Base-by-base conservation (phyloP, 2,113 vertebrate species). In the Oncorhynchus clarkii region DNA sequence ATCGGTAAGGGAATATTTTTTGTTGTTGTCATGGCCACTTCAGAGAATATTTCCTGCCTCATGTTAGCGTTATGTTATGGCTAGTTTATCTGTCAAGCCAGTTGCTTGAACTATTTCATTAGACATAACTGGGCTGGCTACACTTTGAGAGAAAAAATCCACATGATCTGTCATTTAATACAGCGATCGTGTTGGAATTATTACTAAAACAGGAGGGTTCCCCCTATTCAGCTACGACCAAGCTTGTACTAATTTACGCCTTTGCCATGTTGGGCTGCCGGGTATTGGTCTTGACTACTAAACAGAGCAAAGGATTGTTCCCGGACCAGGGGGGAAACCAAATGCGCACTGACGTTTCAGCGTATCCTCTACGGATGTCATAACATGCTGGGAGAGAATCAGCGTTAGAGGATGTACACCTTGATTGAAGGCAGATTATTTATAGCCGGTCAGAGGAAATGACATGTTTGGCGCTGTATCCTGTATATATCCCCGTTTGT, bases 171-270 rank as follows among this genome's bases (percentile, higher is more conserved):
- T 64, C 22, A 64, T 64, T 45, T 6, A n/a, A 69, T 31, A 39
- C 20, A 34, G 8, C 18, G 7, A 14, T 39, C 34, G 20, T 45
- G 29, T 45, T 45, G 67, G 29, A 31, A 26, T 31, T 67, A 69
- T 69, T 84, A 85, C 82, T 14, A 85, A 85, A 82, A 80, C 3
- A 82, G 79, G 80, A 74, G 83, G 78, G 81, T 34, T 80, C 82
- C 66, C 66, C 78, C 91, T 87, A 89, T 92, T 92, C 91, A 92
- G 85, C 7, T 70, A 71, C 78, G 88, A 89, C 73, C 89, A 86
- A 86, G 84, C 86, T 86, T 86, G 86, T 89, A 88, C 92, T 94
- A 92, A 94, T 94, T 93, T 93, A 92, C 91, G 90, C 86, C 89
- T 90, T 18, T 87, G 87, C 91, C 88, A 87, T 92, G 89, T 90